Conservation (phyloP, 2,797 vertebrate species). For the Antennarius maculatus region DNA sequence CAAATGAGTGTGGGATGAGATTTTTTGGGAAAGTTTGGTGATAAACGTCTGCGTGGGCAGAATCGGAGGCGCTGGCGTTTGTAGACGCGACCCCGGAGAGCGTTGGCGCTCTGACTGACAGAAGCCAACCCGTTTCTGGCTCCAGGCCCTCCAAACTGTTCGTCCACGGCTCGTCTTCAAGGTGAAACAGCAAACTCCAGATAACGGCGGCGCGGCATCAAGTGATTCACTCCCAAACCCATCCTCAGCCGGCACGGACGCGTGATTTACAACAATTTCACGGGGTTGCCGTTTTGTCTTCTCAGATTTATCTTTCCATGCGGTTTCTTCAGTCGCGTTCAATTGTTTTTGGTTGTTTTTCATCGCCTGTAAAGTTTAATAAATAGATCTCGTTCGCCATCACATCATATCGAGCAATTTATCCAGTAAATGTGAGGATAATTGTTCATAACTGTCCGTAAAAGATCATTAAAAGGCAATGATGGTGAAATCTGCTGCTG, state of each 20-base stretch:
- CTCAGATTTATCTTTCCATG: neutral
- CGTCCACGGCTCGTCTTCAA: conserved; percentile 12
- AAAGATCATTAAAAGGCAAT: neutral
- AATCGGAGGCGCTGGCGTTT: conserved; percentile 40
- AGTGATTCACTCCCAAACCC: conserved; percentile 1
- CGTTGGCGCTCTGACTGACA: conserved; percentile 32
- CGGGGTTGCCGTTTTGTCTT: neutral
- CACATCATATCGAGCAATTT: conserved; percentile 1
- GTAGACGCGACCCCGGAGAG: conserved; percentile 31
- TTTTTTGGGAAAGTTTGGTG: conserved; percentile 52
- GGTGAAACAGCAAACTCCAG: conserved; percentile 16
- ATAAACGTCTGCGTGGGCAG: conserved; percentile 56
- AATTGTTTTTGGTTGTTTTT: too few relatives aligned
- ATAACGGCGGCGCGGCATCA: conserved; percentile 4
- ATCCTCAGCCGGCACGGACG: neutral
- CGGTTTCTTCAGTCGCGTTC: neutral
- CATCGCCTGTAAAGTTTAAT: neutral
- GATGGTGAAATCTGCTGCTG: too few relatives aligned
- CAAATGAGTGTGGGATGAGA: conserved; percentile 56
- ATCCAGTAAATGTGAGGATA: conserved; percentile 1
- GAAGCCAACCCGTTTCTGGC: conserved; percentile 34
- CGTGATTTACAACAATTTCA: neutral
- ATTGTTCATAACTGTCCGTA: neutral
- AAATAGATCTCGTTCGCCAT: neutral
- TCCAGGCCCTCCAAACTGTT: conserved; percentile 27